phyloP scores from a whole-genome alignment of 2,888 invertebrate species.

The Apamea anceps region DNA sequence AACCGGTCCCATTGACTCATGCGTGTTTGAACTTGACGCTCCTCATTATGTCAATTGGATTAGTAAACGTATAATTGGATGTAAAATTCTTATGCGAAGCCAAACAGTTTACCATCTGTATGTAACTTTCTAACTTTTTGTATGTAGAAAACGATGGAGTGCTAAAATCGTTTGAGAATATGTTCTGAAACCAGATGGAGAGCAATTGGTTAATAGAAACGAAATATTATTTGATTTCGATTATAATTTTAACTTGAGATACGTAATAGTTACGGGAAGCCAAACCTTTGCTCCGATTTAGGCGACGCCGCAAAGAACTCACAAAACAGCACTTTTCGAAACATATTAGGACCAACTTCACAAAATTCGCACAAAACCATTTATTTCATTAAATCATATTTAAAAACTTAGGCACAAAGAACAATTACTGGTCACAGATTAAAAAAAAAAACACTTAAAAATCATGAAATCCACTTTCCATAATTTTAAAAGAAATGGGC shows the following conservation, averaged over 20 bases:
- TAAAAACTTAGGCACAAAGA: conserved; percentile 5
- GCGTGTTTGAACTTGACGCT: conserved; percentile 51
- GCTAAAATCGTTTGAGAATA: background rate
- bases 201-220: conserved; percentile 1
- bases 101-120: conserved; percentile 47
- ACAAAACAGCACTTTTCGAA: conserved; percentile 79
- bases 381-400: background rate
- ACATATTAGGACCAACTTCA: conserved; percentile 66
- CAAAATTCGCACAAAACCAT: conserved; percentile 31
- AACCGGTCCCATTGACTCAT: conserved; percentile 47
- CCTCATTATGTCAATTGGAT: conserved; percentile 65
- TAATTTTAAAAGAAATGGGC: conserved; percentile 39
- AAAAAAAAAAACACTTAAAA: conserved; percentile 5
- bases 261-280: background rate
- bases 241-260: background rate
- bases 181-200: background rate
- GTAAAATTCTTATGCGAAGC: conserved; percentile 60
- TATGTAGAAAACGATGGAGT: conserved; percentile 1
- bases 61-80: conserved; percentile 66
- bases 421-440: conserved; percentile 6
- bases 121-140: conserved; percentile 48
- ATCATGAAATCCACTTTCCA: conserved; percentile 19
- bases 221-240: background rate
- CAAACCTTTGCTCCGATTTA: conserved; percentile 72
- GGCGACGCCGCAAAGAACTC: conserved; percentile 72